Conservation (phyloP, 2,113 vertebrate genomes). For the Labeo rohita region DNA sequence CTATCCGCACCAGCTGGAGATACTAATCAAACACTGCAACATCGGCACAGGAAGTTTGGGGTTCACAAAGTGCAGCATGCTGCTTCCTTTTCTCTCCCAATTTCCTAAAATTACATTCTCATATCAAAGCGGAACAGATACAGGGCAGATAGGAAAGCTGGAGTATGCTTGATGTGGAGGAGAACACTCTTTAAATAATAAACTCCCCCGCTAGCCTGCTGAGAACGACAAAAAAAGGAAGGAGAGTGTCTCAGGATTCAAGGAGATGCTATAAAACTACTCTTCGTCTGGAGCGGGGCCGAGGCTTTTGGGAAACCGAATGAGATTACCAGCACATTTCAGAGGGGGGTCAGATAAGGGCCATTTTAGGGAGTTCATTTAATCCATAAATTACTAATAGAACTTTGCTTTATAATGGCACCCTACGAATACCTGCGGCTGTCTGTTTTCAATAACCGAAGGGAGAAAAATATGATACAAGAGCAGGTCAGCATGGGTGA, state of each 20-base stretch:
- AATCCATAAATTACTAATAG: conserved; percentile 54
- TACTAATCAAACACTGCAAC: conserved; percentile 54
- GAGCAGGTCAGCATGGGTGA: conserved; percentile 28
- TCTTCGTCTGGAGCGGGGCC: conserved; percentile 32
- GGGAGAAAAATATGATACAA: conserved; percentile 35
- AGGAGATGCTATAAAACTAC: conserved; percentile 54
- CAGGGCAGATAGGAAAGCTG: conserved; percentile 47
- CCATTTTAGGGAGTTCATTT: conserved; percentile 53
- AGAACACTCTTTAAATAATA: conserved; percentile 62
- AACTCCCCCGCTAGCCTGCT: conserved; percentile 54
- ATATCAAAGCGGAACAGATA: conserved; percentile 58
- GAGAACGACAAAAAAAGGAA: conserved; percentile 40
- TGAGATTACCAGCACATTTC: conserved; percentile 55
- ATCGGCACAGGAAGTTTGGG: conserved; percentile 57
- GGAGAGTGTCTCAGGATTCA: conserved; percentile 49
- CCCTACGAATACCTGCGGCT: conserved; percentile 40
- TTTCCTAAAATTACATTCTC: conserved; percentile 57
- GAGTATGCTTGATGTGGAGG: conserved; percentile 57
- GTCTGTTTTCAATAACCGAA: conserved; percentile 44
- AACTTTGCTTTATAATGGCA: conserved; percentile 38
- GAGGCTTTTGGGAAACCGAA: conserved; percentile 54
- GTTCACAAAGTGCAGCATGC: conserved; percentile 57
- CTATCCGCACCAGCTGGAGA: conserved; percentile 56
- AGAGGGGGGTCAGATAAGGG: conserved; percentile 44
- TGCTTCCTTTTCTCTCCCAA: conserved; percentile 57